Conservation (phyloP, 2,113 vertebrate genomes). For the Erpornis zantholeuca region DNA sequence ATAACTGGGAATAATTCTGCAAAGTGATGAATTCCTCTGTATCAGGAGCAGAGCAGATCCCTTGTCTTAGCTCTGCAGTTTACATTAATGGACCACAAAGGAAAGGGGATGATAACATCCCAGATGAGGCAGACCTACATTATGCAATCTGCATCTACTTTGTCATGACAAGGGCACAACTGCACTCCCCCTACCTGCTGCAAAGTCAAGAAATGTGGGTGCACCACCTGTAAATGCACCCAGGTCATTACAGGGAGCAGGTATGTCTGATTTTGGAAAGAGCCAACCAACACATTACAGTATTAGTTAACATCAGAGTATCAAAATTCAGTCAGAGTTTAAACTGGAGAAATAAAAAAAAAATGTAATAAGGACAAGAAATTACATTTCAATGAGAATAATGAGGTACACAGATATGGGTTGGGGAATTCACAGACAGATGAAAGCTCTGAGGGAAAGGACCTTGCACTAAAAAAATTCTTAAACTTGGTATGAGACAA, state of each 20-base stretch:
- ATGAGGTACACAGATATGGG: background rate
- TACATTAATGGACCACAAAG: background rate
- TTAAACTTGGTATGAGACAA: background rate
- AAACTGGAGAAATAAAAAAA: background rate
- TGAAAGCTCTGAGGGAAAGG: background rate
- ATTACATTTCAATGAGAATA: background rate
- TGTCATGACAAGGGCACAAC: background rate
- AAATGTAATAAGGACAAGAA: background rate
- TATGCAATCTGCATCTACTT: background rate
- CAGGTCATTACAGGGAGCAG: background rate
- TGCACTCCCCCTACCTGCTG: background rate
- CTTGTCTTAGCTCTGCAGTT: background rate
- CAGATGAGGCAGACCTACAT: background rate
- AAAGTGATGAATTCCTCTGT: background rate
- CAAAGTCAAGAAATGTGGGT: background rate
- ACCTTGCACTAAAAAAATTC: background rate
- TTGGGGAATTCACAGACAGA: background rate
- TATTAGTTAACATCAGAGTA: background rate
- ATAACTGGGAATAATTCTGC: background rate
- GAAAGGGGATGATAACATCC: background rate
- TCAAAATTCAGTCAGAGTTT: background rate
- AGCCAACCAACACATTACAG: background rate
- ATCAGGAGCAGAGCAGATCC: background rate
- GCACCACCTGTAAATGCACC: background rate
- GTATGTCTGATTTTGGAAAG: background rate